Base-by-base conservation (phyloP, 2,113 vertebrate species). In the Charina bottae region DNA sequence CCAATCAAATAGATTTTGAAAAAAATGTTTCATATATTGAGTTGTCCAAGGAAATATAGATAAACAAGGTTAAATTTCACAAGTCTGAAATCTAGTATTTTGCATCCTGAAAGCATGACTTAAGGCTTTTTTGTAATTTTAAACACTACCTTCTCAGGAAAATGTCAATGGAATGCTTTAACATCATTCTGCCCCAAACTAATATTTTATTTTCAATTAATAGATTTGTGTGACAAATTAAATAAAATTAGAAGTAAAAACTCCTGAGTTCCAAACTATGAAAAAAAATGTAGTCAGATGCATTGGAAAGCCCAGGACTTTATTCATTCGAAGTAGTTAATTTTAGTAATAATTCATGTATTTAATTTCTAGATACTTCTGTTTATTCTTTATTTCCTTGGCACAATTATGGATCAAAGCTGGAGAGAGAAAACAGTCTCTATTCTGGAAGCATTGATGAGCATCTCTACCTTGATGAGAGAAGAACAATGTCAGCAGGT, bases 401-500 rank as follows among this genome's bases (percentile, higher is more conserved):
- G 97, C 97, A 93, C 95, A 97, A 96, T 96, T 96, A 97, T 92
- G 97, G 96, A 97, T 95, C 96, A 97, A 95, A 95, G 97, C 97
- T 97, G 97, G 97, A 97, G 97, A 98, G 98, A 98, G 98, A 98
- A 97, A 97, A 96, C 97, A 95, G 96, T 96, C 97, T 98, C 96
- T 97, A 98, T 96, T 97, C 96, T 97, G 96, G 97, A 97, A 97
- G 97, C 96, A 97, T 96, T 95, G 97, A 96, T 92, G 97, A 97
- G 96, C 97, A 97, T 98, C 97, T 98, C 97, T 99, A 99, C 99
- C 99, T 99, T 98, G 99, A 99, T 94, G 98, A 99, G 95, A 99
- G 98, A 97, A 99, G 98, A 97, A 99, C 97, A 98, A 97, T 98
- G 98, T 99, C 99, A 98, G 98, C 99, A 97, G 99, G 99, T 98